Evolutionary conservation across 1,140 invertebrate species (phyloP).

Genomic region (Thaumatotibia leucotreta): DNA sequence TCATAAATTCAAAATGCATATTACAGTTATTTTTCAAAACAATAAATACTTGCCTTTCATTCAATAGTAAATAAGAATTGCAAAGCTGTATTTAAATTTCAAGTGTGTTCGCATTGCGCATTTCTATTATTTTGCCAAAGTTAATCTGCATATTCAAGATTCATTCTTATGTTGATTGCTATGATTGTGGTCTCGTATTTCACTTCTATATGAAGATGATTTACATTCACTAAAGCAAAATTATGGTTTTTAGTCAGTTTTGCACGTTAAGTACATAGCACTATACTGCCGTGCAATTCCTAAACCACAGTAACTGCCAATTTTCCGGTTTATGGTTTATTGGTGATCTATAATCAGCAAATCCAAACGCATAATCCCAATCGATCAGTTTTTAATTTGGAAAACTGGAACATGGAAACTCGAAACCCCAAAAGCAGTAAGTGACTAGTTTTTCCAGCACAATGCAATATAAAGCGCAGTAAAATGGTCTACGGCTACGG

Average conservation of each 20-base stretch:
- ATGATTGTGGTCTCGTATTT: background rate
- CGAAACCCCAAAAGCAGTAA: too few species aligned
- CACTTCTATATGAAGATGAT: background rate
- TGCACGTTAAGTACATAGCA: background rate
- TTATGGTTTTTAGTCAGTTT: background rate
- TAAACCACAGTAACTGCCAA: too few species aligned
- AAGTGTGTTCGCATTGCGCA: background rate
- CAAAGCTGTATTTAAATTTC: background rate
- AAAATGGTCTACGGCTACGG: too few species aligned
- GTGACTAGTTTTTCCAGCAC: too few species aligned
- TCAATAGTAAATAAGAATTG: background rate
- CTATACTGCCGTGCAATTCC: background rate
- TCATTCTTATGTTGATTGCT: slow-evolving; percentile 10
- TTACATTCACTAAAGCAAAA: background rate
- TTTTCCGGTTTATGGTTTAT: too few species aligned
- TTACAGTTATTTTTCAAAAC: too few species aligned
- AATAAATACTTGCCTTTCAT: background rate
- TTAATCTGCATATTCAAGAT: slow-evolving; percentile 13
- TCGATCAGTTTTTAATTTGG: too few species aligned
- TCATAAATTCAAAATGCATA: too few species aligned
- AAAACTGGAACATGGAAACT: too few species aligned
- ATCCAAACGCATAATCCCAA: too few species aligned
- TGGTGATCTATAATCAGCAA: too few species aligned
- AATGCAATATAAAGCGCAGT: too few species aligned
- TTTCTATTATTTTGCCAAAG: slow-evolving; percentile 10